Evolutionary conservation across 2,797 vertebrate genomes (phyloP).

Genomic region (Sebastiscus tertius): DNA sequence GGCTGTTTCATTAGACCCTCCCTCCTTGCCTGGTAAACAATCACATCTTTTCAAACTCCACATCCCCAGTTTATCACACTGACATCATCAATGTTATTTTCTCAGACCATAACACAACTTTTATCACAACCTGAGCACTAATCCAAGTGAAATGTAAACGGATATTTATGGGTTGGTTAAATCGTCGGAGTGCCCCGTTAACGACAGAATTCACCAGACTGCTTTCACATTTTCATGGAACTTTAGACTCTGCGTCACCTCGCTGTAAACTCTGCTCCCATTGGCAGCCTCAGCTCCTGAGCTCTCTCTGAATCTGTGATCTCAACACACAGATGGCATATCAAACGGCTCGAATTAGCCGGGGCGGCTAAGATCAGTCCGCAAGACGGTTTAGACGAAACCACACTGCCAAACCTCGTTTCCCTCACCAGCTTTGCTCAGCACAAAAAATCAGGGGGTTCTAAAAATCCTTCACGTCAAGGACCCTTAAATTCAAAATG

Average conservation of each 20-base stretch:
- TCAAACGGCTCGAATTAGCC: slow-evolving; percentile 40
- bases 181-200: background rate
- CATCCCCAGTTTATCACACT: background rate
- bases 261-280: slow-evolving; percentile 19
- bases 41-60: background rate
- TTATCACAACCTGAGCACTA: background rate
- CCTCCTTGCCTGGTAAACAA: too few species aligned
- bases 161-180: background rate
- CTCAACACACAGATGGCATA: slow-evolving; percentile 38
- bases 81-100: background rate
- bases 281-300: slow-evolving; percentile 22
- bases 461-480: background rate
- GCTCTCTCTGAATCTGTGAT: slow-evolving; percentile 19
- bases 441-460: background rate
- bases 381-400: background rate
- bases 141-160: background rate
- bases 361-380: background rate
- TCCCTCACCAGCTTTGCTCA: background rate
- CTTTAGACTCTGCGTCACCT: background rate
- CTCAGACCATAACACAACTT: background rate
- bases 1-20: too few species aligned
- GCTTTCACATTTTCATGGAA: background rate
- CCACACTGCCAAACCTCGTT: background rate
- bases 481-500: background rate
- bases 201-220: background rate